Evolutionary conservation across 2,888 invertebrate species (phyloP), one percentile per base, ranked within the genome.

Genomic region (Eucera pruinosa): DNA sequence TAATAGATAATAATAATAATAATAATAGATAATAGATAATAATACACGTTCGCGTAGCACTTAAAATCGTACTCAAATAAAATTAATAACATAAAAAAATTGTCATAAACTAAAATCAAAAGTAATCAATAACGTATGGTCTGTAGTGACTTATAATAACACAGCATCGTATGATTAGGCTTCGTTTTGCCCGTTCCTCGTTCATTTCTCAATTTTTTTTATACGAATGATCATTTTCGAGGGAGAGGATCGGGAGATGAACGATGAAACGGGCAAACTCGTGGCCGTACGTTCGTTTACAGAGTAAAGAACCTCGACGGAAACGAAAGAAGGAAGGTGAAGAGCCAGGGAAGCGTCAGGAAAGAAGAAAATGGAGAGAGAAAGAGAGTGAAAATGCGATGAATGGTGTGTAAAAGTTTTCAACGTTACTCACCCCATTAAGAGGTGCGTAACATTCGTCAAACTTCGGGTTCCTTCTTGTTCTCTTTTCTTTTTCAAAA

Each of bases 101-200:
- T 82, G 88, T 89, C 84, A 90, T 91, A 90, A 91, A 91, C 91
- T 90, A 90, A 90, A 89, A 91, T 87, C 82, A 79, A 82, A 91
- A 86, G 89, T 91, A 90, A 89, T 86, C 88, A 89, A 91, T 91
- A 92, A 92, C 91, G 86, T 90, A 90, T 89, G 88, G 87, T 91
- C 86, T 84, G 86, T 90, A 91, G 87, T 92, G 92, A 92, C 92
- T 92, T 91, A 91, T 45, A 90, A 89, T 92, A 92, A 90, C 92
- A 92, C 92, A 92, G 92, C 92, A 89, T 91, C 90, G 89, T 91
- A 91, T 89, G 88, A 89, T 90, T 88, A 84, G 87, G 87, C 67
- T 87, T 86, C 82, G 84, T 77, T 78, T 74, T 43, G 84, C 74
- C 65, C 72, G 58, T 61, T 76, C 69, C 73, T 69, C 86, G 71